phyloP scores from a whole-genome alignment of 2,888 invertebrate species.

The Lamproptera curius region DNA sequence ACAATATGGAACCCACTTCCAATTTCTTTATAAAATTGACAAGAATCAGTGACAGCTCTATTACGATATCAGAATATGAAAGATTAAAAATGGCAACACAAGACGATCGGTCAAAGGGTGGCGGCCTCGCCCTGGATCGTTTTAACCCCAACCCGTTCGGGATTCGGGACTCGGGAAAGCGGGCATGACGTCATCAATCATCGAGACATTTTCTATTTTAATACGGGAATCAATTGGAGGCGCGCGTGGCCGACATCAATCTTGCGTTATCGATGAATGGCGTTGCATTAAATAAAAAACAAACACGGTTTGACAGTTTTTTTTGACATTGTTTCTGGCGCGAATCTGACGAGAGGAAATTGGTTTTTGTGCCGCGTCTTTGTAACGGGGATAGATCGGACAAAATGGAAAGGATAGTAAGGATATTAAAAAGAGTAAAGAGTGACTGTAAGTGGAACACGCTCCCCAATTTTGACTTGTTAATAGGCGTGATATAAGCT shows the following conservation, averaged over 20 bases:
- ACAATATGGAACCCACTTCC: no score
- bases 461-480: no score
- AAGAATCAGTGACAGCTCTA: no score
- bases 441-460: no score
- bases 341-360: slow-evolving; percentile 22
- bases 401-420: no score
- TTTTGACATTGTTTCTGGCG: not conserved
- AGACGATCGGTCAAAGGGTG: slow-evolving; percentile 16
- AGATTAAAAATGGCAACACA: not conserved
- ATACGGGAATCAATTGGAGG: slow-evolving; percentile 71
- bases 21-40: no score
- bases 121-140: slow-evolving; percentile 40
- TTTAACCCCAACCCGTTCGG: slow-evolving; percentile 58
- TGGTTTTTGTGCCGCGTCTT: slow-evolving; percentile 12
- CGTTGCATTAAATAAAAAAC: slow-evolving; percentile 18
- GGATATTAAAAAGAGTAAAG: no score
- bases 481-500: no score
- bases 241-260: slow-evolving; percentile 70
- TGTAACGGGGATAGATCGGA: no score
- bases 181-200: slow-evolving; percentile 71
- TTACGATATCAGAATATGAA: no score
- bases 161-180: slow-evolving; percentile 58
- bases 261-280: slow-evolving; percentile 55
- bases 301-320: no score
- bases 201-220: slow-evolving; percentile 46